Base-by-base conservation (phyloP, 2,797 vertebrate species). In the Sylvilagus floridanus region DNA sequence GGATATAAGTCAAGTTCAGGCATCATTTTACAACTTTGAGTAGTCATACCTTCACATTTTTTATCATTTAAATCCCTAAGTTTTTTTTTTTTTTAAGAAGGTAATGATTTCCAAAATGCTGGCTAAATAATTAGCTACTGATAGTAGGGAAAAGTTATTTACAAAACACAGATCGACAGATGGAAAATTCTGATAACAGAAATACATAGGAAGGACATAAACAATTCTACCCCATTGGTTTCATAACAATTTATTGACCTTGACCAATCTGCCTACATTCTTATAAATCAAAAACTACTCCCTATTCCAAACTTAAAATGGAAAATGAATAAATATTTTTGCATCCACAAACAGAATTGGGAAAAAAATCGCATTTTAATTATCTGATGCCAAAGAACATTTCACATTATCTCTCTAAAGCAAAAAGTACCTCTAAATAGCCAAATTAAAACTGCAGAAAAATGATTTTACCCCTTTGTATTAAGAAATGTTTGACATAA, bases 281-380 rank as follows among this genome's bases (percentile, higher is more conserved):
- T 90, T 79, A 57, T 28, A 84, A 79, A 83, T 77, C 30, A 95
- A 92, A 95, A 84, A 73, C 35, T 19, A 94, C 63, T 93, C 16
- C n/a, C 35, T 90, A 91, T 50, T 89, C 66, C 30, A 85, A 87
- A 93, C 90, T 88, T 91, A 82, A 95, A 84, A 17, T 82, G 47
- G 73, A 90, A 94, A 96, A 95, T 47, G 7, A 93, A 86, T 82
- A 26, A 54, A 84, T 42, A 95, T 78, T 84, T 88, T 93, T 91
- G n/a, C 60, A 52, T 57, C 68, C 17, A 92, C n/a, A 93, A 95
- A 93, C 0, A 91, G 12, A 88, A 85, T 7, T 32, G 73, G 12
- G 32, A 37, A 68, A 63, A 84, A 60, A 57, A 73, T 5, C 94
- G 28, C 16, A 90, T 87, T 90, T 95, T 88, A 94, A 88, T 75